Evolutionary conservation across 2,888 invertebrate genomes (phyloP).

Genomic region (Drepanosiphum platanoidis): DNA sequence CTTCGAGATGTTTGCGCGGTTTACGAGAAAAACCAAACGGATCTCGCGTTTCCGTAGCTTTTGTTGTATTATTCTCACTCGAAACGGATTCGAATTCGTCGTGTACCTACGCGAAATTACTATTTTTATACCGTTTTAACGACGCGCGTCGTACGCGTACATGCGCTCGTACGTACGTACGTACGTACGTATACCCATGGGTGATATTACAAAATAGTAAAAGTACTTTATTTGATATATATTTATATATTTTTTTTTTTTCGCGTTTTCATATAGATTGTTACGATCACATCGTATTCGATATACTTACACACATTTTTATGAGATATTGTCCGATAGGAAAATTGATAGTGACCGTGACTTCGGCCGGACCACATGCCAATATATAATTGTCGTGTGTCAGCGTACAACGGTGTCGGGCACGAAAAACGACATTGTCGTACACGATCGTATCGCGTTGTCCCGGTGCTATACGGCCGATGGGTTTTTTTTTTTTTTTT

Average conservation of each 20-base stretch:
- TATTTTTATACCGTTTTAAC: neutral
- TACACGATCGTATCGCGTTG: constrained; percentile 48
- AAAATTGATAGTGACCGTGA: constrained; percentile 48
- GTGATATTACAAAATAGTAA: constrained; percentile 19
- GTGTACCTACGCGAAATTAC: neutral
- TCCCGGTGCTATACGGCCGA: constrained; percentile 37
- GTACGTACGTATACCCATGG: neutral
- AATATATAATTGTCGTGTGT: constrained; percentile 48
- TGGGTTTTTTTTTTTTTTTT: constrained; percentile 33
- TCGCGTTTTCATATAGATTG: constrained; percentile 4
- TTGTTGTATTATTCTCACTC: neutral
- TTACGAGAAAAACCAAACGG: neutral
- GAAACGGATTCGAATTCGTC: too few species aligned
- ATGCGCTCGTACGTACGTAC: too few species aligned
- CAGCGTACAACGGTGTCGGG: constrained; percentile 40
- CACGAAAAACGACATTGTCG: constrained; percentile 57
- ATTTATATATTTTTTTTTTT: neutral
- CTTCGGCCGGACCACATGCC: constrained; percentile 44
- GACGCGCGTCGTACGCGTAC: too few species aligned
- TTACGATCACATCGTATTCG: neutral
- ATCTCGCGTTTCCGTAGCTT: neutral
- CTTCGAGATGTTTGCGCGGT: neutral
- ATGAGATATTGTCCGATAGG: constrained; percentile 25
- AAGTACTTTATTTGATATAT: neutral
- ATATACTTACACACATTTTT: neutral